Evolutionary conservation across 2,797 vertebrate genomes (phyloP).

Genomic region (Diplodus puntazzo): DNA sequence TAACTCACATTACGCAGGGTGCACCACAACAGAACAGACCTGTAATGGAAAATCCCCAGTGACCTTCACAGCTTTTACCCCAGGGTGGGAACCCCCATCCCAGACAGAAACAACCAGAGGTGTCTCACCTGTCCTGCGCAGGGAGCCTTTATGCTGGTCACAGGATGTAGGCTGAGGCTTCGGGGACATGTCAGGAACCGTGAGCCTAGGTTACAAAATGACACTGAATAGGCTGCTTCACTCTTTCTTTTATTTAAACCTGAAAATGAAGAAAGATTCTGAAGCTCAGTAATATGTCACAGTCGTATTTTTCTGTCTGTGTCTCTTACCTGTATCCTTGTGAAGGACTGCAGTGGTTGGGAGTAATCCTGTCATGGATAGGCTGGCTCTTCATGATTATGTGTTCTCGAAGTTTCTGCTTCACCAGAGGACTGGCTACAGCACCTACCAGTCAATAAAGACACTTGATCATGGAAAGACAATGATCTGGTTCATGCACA

Average conservation of each 20-base stretch:
- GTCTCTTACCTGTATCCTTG: constrained; percentile 73
- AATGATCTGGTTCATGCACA: constrained; percentile 6
- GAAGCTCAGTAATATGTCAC: neutral
- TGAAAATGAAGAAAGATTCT: neutral
- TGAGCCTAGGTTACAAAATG: constrained; percentile 75
- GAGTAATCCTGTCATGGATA: constrained; percentile 83
- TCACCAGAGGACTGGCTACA: constrained; percentile 92
- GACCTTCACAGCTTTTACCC: constrained; percentile 29
- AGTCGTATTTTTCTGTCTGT: neutral
- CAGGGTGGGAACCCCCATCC: constrained; percentile 31
- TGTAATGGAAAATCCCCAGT: constrained; percentile 62
- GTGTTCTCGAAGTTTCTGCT: constrained; percentile 89
- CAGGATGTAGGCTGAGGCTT: constrained; percentile 79
- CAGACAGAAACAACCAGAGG: constrained; percentile 29
- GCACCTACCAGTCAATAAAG: constrained; percentile 83
- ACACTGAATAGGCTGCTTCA: neutral
- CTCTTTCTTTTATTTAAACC: neutral
- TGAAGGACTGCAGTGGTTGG: constrained; percentile 69
- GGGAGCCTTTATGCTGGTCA: constrained; percentile 87
- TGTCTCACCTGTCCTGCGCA: constrained; percentile 90
- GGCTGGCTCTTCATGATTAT: constrained; percentile 90
- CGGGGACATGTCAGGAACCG: constrained; percentile 83
- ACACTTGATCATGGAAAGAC: constrained; percentile 26
- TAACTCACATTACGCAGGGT: constrained; percentile 46
- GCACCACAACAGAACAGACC: constrained; percentile 11